These are phyloP conservation scores for Erebia aethiops DNA, from an alignment of 2,888 invertebrate genomes.

Conservation along the genomic window DNA sequence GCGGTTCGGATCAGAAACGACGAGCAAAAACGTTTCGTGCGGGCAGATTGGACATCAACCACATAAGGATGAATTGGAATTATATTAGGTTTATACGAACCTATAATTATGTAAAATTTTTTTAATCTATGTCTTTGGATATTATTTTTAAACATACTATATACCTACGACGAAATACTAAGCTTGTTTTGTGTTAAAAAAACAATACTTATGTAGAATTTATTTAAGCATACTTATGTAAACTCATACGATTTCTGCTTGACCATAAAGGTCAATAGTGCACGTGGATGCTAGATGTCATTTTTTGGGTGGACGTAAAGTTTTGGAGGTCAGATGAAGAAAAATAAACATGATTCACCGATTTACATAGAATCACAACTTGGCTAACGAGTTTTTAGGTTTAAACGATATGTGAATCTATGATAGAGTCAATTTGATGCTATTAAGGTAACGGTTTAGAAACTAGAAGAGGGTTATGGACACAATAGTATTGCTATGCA, in stretches of 20 bases:
- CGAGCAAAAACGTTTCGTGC: too few species aligned
- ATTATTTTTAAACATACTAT: neutral
- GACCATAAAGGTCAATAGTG: conserved; percentile 22
- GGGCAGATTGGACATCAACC: too few species aligned
- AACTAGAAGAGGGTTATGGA: neutral
- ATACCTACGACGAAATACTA: neutral
- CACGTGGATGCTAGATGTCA: conserved; percentile 2
- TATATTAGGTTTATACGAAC: too few species aligned
- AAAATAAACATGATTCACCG: conserved; percentile 15
- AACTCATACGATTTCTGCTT: neutral
- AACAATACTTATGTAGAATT: conserved; percentile 14
- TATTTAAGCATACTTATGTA: neutral
- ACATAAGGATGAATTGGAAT: too few species aligned
- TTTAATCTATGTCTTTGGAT: too few species aligned
- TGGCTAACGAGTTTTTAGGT: conserved; percentile 9
- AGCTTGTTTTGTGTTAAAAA: neutral
- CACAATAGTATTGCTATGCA: neutral
- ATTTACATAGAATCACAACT: conserved; percentile 10
- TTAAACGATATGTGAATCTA: neutral
- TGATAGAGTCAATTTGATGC: conserved; percentile 2
- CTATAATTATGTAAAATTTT: too few species aligned
- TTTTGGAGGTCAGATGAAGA: conserved; percentile 28
- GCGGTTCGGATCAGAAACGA: too few species aligned
- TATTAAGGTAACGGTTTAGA: neutral
- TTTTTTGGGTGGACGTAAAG: conserved; percentile 9